A percentile compares a stretch with the other conserved stretches of the same genome.
Conservation (phyloP, 2,113 vertebrate species). For the Grallaria varia region DNA sequence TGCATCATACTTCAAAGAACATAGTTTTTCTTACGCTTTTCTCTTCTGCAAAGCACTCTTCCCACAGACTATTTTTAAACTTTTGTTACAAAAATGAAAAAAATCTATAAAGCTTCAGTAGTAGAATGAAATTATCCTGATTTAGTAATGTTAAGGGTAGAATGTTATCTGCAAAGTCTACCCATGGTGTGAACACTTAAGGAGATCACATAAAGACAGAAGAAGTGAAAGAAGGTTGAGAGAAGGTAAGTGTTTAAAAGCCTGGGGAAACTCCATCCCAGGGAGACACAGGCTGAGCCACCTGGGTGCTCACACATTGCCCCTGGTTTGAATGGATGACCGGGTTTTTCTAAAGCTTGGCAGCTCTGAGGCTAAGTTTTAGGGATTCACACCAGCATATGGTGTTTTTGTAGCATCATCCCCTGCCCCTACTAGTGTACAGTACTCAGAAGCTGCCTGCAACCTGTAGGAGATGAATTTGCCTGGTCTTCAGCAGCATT, state of each 20-base stretch:
- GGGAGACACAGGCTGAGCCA: background rate
- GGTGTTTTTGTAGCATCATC: background rate
- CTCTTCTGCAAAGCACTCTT: background rate
- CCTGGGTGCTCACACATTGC: background rate
- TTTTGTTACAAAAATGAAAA: background rate
- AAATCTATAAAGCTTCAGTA: background rate
- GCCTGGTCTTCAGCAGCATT: background rate
- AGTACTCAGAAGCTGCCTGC: background rate
- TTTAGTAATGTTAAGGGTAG: background rate
- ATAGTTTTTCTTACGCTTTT: background rate
- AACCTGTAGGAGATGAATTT: background rate
- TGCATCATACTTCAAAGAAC: background rate
- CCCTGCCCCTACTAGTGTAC: background rate
- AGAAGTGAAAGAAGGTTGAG: background rate
- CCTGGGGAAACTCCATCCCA: background rate
- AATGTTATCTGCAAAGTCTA: background rate
- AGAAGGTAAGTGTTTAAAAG: background rate
- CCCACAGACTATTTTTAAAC: background rate
- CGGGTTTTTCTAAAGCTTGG: background rate
- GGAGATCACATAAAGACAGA: background rate
- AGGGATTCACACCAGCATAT: fast-evolving
- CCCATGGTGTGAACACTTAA: background rate
- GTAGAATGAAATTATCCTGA: background rate
- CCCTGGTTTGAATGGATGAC: background rate
- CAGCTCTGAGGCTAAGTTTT: background rate